Percentiles rank a stretch among this genome's conserved stretches.
Evolutionary conservation across 2,888 invertebrate species (phyloP).

Genomic region (Ischnura elegans): DNA sequence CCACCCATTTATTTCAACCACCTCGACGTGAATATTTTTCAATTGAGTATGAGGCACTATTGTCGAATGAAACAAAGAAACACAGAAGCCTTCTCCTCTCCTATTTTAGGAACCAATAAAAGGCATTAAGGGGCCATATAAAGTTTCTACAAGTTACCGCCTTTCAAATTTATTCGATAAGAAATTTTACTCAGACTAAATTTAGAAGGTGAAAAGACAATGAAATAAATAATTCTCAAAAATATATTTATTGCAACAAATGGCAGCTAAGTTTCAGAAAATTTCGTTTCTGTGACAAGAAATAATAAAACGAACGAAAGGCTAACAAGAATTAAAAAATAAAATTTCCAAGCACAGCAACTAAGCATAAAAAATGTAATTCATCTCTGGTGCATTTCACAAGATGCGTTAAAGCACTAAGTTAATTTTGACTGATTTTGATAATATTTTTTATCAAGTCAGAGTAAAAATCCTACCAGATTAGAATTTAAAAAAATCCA

Average conservation of each 20-base stretch:
- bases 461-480: not conserved
- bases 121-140: conserved; percentile 42
- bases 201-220: not conserved
- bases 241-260: conserved; percentile 35
- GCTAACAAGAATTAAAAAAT: conserved; percentile 20
- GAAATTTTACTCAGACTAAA: not conserved
- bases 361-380: not conserved
- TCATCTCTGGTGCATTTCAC: not conserved
- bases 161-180: not conserved
- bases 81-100: not conserved
- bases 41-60: conserved; percentile 57
- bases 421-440: not conserved
- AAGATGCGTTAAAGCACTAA: not conserved
- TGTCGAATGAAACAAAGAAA: conserved; percentile 50
- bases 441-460: not conserved
- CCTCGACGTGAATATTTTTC: conserved; percentile 15
- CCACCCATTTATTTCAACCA: too few relatives aligned
- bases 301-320: not conserved
- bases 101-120: conserved; percentile 43
- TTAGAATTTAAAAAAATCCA: not conserved
- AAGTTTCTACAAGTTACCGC: not conserved
- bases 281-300: not conserved
- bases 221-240: conserved; percentile 26
- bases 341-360: conserved; percentile 19
- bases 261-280: conserved; percentile 19